Percentiles rank a stretch among this genome's conserved stretches.
These are phyloP conservation scores for Rallus crepitans DNA, from an alignment of 2,797 vertebrate genomes.

Conservation along the genomic window DNA sequence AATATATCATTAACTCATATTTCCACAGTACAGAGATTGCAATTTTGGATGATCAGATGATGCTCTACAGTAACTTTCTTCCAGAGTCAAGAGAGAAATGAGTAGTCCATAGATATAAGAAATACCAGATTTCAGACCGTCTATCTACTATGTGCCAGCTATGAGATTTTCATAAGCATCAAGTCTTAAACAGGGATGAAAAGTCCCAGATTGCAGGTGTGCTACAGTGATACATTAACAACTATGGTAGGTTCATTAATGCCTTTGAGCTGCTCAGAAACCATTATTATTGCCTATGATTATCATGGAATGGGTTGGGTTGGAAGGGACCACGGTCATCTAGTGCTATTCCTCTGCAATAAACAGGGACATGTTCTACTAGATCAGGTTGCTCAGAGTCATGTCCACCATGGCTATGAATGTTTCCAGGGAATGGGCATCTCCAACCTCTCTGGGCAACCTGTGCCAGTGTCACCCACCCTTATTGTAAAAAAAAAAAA, in stretches of 20 bases:
- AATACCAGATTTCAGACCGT: background rate
- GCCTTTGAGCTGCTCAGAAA: background rate
- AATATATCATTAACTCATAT: background rate
- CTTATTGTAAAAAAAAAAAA: rapidly evolving
- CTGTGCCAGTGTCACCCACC: too few species aligned
- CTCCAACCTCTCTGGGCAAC: background rate
- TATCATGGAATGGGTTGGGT: background rate
- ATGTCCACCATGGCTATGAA: rapidly evolving
- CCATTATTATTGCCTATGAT: background rate
- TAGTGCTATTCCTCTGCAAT: background rate
- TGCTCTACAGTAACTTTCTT: background rate
- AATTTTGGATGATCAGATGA: background rate
- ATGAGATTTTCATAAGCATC: background rate
- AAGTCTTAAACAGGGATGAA: background rate
- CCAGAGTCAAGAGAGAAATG: background rate
- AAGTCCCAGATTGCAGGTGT: background rate
- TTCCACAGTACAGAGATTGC: background rate
- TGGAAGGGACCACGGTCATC: background rate
- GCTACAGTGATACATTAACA: background rate
- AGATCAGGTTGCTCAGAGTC: background rate
- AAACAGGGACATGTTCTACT: background rate
- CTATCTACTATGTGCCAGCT: background rate
- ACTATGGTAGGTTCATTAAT: background rate
- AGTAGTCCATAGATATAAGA: background rate
- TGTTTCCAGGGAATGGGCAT: rapidly evolving